Percentiles rank a stretch among this genome's conserved stretches.
phyloP scores from a whole-genome alignment of 2,888 invertebrate genomes.

The Choristoneura rosaceana region DNA sequence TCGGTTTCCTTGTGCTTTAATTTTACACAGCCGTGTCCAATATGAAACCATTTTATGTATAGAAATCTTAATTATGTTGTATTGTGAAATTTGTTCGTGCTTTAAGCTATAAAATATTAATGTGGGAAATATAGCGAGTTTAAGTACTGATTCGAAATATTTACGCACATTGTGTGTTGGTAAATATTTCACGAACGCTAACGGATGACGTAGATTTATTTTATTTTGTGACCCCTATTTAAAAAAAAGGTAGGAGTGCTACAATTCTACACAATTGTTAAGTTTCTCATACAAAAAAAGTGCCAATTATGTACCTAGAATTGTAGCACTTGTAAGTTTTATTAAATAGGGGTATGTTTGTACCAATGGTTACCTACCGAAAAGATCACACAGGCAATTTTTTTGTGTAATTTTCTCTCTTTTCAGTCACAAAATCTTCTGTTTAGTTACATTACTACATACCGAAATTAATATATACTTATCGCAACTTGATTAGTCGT shows the following conservation, averaged over 20 bases:
- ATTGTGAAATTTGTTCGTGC: background rate
- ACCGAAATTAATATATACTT: background rate
- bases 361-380: no score
- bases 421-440: no score
- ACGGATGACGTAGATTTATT: background rate
- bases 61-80: background rate
- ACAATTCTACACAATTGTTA: no score
- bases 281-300: no score
- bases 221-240: background rate
- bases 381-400: no score
- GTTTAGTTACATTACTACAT: background rate
- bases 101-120: background rate
- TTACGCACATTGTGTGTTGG: background rate
- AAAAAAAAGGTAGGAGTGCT: no score
- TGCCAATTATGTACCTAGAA: no score
- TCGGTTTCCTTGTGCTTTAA: slow-evolving; percentile 8
- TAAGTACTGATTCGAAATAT: background rate
- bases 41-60: background rate
- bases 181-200: no score
- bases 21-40: background rate
- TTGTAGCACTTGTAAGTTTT: no score
- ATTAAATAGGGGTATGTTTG: no score
- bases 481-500: background rate
- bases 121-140: background rate
- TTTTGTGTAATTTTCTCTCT: no score